Base-by-base conservation (phyloP, 2,113 vertebrate species). In the Epinephelus lanceolatus region DNA sequence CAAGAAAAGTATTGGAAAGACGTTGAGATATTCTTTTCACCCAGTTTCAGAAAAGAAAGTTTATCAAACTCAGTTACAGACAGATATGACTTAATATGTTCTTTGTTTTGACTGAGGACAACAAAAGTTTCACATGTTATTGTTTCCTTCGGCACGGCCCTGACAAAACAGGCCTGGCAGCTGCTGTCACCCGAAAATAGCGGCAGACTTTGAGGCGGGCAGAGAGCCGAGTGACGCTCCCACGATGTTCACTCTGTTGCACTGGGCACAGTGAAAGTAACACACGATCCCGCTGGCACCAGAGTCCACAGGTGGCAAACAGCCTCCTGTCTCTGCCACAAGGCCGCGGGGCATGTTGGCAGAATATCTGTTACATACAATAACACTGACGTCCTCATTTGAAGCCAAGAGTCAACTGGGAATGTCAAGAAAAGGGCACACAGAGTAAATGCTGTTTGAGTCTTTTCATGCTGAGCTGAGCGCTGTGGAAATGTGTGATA, bases 131-230 rank as follows among this genome's bases (percentile, higher is more conserved):
- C 86, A 67, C 40, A 61, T 79, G 74, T 68, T 82, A 86, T 92
- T 88, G 89, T 91, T 87, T 87, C 78, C 82, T 72, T 30, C 84
- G 80, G 56, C 30, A 62, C 23, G 63, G 51, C 61, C 33, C 83
- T 73, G 73, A 84, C 89, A 90, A 66, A 88, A 88, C 81, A 72
- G 61, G 77, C 73, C 79, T 80, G 87, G 86, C 93, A 94, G 91
- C 94, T 94, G 94, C 89, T 86, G 80, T 76, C 85, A 27, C 80
- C 89, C 71, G 1, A 88, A 93, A 93, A 94, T 93, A 93, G 84
- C 75, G 57, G 21, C 81, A 68, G 83, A 76, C 81, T 89, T 30
- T 7, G 33, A 71, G 76, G 56, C 71, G 4, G 71, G 89, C 80
- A 51, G 33, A 45, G 60, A 77, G 80, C 69, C 37, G 37, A 63